Evolutionary conservation across 1,140 invertebrate genomes (phyloP).

Genomic region (Thalassaphorura encarpata): DNA sequence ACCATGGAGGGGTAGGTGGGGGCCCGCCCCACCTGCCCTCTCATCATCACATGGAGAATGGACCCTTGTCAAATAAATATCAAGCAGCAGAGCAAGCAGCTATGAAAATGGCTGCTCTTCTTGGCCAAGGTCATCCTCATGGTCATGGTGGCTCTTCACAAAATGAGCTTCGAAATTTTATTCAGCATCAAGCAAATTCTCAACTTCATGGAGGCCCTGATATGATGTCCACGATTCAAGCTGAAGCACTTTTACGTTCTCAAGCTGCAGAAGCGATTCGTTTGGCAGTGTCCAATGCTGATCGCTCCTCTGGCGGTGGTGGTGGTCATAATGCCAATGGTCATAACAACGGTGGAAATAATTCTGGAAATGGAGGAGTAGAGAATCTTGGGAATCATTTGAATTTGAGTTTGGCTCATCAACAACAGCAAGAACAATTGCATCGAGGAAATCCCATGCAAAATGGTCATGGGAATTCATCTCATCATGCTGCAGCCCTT

Average conservation of each 20-base stretch:
- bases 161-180: constrained; percentile 23
- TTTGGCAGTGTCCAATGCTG: constrained; percentile 43
- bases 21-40: no score
- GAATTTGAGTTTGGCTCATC: constrained; percentile 15
- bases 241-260: constrained; percentile 65
- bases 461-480: constrained; percentile 18
- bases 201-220: constrained; percentile 42
- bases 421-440: constrained; percentile 10
- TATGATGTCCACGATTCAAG: constrained; percentile 56
- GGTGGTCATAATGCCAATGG: constrained; percentile 17
- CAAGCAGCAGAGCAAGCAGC: constrained; percentile 24
- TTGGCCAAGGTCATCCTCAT: constrained; percentile 17
- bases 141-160: constrained; percentile 10
- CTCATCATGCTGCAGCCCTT: constrained; percentile 18
- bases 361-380: constrained; percentile 10
- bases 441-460: constrained; percentile 15
- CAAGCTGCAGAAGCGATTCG: constrained; percentile 71
- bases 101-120: constrained; percentile 29
- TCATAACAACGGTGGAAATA: constrained; percentile 7
- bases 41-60: constrained; percentile 21
- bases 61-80: constrained; percentile 22
- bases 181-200: constrained; percentile 25
- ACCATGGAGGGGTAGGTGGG: no score
- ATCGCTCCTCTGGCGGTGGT: background rate
- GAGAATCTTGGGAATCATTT: constrained; percentile 11